Evolutionary conservation across 2,113 vertebrate genomes (phyloP).

Genomic region (Canis aureus): DNA sequence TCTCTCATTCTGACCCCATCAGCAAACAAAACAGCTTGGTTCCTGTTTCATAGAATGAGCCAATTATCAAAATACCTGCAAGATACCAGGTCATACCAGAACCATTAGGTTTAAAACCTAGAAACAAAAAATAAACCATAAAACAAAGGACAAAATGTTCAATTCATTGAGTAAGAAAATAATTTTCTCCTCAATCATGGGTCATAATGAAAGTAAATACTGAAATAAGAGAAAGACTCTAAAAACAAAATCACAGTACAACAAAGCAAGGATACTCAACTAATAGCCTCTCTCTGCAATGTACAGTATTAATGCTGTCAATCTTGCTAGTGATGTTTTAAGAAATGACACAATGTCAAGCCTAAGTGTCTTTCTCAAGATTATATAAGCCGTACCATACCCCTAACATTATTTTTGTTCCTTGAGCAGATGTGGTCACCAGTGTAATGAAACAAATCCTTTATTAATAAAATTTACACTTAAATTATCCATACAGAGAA

Average conservation of each 20-base stretch:
- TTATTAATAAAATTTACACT: not conserved
- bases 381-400: not conserved
- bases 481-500: not conserved
- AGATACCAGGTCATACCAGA: not conserved
- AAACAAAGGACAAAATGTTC: not conserved
- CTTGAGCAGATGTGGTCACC: not conserved
- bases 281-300: not conserved
- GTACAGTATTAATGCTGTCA: not conserved
- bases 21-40: not conserved
- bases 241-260: not conserved
- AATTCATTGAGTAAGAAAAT: not conserved
- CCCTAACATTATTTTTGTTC: not conserved
- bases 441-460: not conserved
- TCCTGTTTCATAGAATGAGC: not conserved
- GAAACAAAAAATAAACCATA: not conserved
- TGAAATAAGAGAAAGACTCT: not conserved
- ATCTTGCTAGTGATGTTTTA: not conserved
- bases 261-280: not conserved
- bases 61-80: not conserved
- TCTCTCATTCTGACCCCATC: not conserved
- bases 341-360: not conserved
- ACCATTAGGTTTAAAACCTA: not conserved
- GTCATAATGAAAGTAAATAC: conserved; percentile 3
- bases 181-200: not conserved
- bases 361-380: not conserved